Evolutionary conservation across 2,888 invertebrate genomes (phyloP).

Genomic region (Tetragonula carbonaria): DNA sequence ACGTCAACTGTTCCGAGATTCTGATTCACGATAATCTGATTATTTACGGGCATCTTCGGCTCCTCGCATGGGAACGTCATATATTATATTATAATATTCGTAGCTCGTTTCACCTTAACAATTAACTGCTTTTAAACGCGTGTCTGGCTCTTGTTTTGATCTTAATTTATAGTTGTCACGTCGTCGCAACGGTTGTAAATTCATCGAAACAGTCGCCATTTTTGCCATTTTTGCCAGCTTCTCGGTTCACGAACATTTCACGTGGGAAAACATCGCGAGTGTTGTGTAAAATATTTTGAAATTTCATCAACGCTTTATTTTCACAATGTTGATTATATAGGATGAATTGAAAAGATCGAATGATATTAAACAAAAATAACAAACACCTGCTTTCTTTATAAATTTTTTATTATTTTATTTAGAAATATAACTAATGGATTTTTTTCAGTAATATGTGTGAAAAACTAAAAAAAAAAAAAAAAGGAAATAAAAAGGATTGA

Average conservation of each 20-base stretch:
- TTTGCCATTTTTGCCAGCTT: neutral
- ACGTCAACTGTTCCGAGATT: neutral
- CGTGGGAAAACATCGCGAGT: too few relatives aligned
- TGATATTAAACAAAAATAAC: too few relatives aligned
- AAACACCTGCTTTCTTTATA: too few relatives aligned
- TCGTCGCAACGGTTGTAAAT: constrained; percentile 2
- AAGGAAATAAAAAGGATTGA: too few relatives aligned
- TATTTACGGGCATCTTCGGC: constrained; percentile 18
- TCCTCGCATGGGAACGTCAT: neutral
- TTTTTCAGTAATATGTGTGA: too few relatives aligned
- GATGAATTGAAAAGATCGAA: too few relatives aligned
- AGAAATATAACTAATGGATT: too few relatives aligned
- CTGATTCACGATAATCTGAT: constrained; percentile 33
- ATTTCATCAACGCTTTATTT: too few relatives aligned
- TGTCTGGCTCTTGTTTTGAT: constrained; percentile 1
- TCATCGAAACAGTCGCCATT: neutral
- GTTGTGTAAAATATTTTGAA: too few relatives aligned
- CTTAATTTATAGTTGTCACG: constrained; percentile 10
- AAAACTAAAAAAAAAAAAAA: too few relatives aligned
- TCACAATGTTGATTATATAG: too few relatives aligned
- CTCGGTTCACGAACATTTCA: neutral
- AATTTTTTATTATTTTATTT: too few relatives aligned
- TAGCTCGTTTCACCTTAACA: neutral
- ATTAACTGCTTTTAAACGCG: constrained; percentile 3
- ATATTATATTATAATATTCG: constrained; percentile 25